Evolutionary conservation across 2,888 invertebrate species (phyloP), one percentile per base, ranked within the genome.

Genomic region (Listrodromus nycthemerus): DNA sequence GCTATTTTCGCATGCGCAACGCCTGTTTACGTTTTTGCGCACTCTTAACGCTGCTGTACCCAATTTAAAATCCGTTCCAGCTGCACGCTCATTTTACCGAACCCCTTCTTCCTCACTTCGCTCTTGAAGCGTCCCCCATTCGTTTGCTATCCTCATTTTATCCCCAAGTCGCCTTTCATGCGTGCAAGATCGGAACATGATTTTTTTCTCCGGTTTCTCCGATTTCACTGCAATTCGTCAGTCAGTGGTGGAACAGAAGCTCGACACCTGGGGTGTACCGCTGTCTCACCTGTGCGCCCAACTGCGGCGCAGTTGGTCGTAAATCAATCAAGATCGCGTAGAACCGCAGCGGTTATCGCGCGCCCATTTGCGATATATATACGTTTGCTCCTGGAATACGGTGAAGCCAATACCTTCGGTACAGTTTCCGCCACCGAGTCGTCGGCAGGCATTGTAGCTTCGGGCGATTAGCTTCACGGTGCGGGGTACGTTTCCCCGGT

Each of bases 271-370:
- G 48, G 27, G 27, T 81, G 82, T 82, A 63, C 84, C 83, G 78
- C 76, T 71, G 77, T 85, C 86, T 85, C 86, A 86, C 84, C 84
- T 85, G 86, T 77, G 85, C 79, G 50, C 79, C 61, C 70, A 75
- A 70, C 83, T 58, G 69, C 70, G 37, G 37, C 81, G 80, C 41
- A 45, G 83, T 84, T 84, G 65, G 61, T 83, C 82, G 81, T 85
- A 85, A 85, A 86, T 86, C 86, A 85, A 86, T 86, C 85, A 86
- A 70, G 84, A 80, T 55, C 21, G 24, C 41, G 75, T 81, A 63
- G 80, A 80, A 77, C 27, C 58, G 83, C 75, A 80, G 83, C 75
- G 83, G 83, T 83, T 83, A 83, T 83, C 83, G 75, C 80, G 79
- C 70, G 45, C 63, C 37, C 52, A 58, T 70, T 65, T 70, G 67